Evolutionary conservation across 2,113 vertebrate genomes (phyloP).

Genomic region (Nothoprocta perdicaria): DNA sequence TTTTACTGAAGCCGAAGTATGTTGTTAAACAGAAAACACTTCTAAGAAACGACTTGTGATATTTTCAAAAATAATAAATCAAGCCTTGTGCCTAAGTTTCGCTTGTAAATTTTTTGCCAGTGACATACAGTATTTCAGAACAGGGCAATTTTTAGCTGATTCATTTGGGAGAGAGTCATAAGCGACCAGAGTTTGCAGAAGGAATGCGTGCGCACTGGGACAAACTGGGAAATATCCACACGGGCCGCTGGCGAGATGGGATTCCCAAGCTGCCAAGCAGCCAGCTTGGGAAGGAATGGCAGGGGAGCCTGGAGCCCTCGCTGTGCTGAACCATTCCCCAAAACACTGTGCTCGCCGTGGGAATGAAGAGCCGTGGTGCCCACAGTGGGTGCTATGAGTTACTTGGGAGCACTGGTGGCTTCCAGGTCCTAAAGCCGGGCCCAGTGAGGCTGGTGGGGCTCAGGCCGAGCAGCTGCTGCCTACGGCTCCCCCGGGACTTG

Average conservation of each 20-base stretch:
- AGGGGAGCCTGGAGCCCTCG: too few relatives aligned
- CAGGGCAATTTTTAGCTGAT: not conserved
- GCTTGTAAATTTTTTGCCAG: not conserved
- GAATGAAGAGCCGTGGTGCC: not conserved
- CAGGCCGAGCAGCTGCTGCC: not conserved
- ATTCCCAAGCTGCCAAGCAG: not conserved
- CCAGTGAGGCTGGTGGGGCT: not conserved
- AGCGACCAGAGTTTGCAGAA: not conserved
- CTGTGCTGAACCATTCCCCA: not conserved
- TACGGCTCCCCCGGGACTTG: not conserved
- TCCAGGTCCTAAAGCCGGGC: not conserved
- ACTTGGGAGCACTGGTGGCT: not conserved
- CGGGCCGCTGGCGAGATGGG: fast-evolving
- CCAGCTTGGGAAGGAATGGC: not conserved
- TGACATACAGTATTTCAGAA: not conserved
- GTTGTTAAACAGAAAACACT: conserved; percentile 53
- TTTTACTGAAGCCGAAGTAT: not conserved
- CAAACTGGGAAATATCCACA: not conserved
- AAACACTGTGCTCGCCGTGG: not conserved
- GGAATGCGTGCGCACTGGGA: not conserved
- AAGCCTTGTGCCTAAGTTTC: not conserved
- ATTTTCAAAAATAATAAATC: conserved; percentile 33
- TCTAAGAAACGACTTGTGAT: conserved; percentile 2
- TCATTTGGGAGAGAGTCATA: not conserved
- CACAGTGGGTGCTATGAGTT: not conserved